Percentiles rank a stretch among this genome's conserved stretches.
phyloP scores from a whole-genome alignment of 2,888 invertebrate genomes.

The Drosophila rubida region DNA sequence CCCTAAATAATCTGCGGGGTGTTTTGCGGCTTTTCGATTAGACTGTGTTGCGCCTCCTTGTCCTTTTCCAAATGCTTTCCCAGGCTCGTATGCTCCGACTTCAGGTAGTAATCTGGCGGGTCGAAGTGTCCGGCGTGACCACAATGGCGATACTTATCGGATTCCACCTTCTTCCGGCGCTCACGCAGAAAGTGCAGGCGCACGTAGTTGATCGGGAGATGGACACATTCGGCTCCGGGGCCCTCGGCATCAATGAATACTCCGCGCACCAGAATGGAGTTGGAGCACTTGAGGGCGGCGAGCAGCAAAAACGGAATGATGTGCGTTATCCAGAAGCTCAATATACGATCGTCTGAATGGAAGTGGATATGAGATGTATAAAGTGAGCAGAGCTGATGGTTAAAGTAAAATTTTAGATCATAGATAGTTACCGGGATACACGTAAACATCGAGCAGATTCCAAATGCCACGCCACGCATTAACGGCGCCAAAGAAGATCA shows the following conservation, averaged over 20 bases:
- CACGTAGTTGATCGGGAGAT: constrained; percentile 93
- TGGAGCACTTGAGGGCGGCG: constrained; percentile 93
- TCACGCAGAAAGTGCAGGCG: constrained; percentile 91
- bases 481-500: constrained; percentile 92
- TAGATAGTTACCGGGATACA: constrained; percentile 88
- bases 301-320: constrained; percentile 90
- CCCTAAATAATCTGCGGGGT: constrained; percentile 71
- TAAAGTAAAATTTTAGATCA: not conserved
- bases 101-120: constrained; percentile 62
- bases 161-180: constrained; percentile 86
- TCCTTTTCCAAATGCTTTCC: constrained; percentile 61
- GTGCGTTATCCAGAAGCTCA: constrained; percentile 93
- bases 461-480: constrained; percentile 96
- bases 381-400: not conserved
- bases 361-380: not conserved
- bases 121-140: constrained; percentile 12
- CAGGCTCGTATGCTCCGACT: constrained; percentile 55
- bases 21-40: constrained; percentile 72
- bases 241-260: constrained; percentile 95
- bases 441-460: constrained; percentile 91
- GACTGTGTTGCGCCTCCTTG: constrained; percentile 75
- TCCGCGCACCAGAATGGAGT: constrained; percentile 93
- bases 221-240: constrained; percentile 92
- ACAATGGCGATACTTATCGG: constrained; percentile 23
- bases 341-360: constrained; percentile 87